A percentile compares a stretch with the other conserved stretches of the same genome.
These are phyloP conservation scores for Hypsibius dujardini DNA, from an alignment of 1,140 invertebrate genomes.

Conservation along the genomic window DNA sequence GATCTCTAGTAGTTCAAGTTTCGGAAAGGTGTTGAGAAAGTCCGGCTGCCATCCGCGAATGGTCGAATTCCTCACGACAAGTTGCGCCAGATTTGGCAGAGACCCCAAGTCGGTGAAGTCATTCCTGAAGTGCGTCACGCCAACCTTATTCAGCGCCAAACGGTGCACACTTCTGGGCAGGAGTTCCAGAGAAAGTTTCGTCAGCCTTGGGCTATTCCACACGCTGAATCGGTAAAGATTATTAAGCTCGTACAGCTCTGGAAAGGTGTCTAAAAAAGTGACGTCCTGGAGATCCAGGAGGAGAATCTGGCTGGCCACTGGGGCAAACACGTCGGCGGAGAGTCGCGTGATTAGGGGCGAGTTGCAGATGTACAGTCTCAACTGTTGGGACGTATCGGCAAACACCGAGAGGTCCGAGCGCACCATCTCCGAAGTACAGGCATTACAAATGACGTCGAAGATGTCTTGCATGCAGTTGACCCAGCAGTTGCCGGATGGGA, in stretches of 20 bases:
- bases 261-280: background rate
- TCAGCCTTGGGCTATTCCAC: background rate
- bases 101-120: no score
- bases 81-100: no score
- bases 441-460: constrained; percentile 4
- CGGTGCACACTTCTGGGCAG: background rate
- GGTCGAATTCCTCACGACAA: no score
- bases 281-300: background rate
- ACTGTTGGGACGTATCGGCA: background rate
- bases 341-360: background rate
- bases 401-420: background rate
- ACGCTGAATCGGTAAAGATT: background rate
- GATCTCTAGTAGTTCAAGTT: no score
- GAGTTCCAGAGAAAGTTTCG: background rate
- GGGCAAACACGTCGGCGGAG: background rate
- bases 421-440: background rate
- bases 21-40: no score
- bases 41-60: no score
- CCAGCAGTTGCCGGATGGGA: background rate
- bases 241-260: background rate
- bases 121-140: no score
- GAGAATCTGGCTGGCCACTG: background rate
- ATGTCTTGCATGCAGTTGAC: constrained; percentile 9
- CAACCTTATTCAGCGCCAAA: background rate
- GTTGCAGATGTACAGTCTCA: background rate